phyloP scores from a whole-genome alignment of 2,888 invertebrate genomes.

The Stenichneumon culpator region DNA sequence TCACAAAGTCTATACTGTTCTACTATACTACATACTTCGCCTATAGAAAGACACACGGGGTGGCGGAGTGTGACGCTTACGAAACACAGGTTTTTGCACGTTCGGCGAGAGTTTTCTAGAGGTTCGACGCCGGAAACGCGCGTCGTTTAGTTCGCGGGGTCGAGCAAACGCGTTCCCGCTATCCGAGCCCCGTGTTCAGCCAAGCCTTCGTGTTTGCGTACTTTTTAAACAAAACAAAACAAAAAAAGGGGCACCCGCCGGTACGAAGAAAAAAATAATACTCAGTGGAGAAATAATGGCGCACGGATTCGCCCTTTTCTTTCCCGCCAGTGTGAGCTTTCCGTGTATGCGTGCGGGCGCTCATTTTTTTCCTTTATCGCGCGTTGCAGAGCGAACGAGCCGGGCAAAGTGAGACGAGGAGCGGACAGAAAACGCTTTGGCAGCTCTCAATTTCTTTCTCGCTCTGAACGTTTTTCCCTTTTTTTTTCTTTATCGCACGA shows the following conservation, averaged over 20 bases:
- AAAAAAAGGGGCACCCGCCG: conserved; percentile 51
- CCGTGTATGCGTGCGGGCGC: conserved; percentile 13
- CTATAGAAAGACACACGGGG: conserved; percentile 24
- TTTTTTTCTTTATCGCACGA: conserved; percentile 21
- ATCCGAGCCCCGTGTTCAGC: conserved; percentile 31
- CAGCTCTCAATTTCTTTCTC: conserved; percentile 60
- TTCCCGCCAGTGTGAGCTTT: conserved; percentile 56
- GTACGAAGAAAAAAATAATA: conserved; percentile 59
- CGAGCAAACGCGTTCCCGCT: conserved; percentile 46
- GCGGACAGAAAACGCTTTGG: conserved; percentile 49
- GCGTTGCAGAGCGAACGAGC: conserved; percentile 47
- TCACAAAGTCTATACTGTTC: conserved; percentile 46
- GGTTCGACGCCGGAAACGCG: conserved; percentile 68
- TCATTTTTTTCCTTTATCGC: conserved; percentile 55
- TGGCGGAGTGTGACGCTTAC: conserved; percentile 36
- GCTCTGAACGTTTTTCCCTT: conserved; percentile 50
- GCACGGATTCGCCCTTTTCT: conserved; percentile 64
- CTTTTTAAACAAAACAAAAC: conserved; percentile 39
- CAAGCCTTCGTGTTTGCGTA: conserved; percentile 29
- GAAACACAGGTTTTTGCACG: conserved; percentile 64
- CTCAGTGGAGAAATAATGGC: conserved; percentile 65
- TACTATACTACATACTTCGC: conserved; percentile 23
- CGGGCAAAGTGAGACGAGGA: conserved; percentile 48
- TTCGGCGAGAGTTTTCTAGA: conserved; percentile 61
- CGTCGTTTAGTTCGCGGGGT: conserved; percentile 59